phyloP scores from a whole-genome alignment of 2,888 invertebrate genomes.

The Caradrina kadenii region DNA sequence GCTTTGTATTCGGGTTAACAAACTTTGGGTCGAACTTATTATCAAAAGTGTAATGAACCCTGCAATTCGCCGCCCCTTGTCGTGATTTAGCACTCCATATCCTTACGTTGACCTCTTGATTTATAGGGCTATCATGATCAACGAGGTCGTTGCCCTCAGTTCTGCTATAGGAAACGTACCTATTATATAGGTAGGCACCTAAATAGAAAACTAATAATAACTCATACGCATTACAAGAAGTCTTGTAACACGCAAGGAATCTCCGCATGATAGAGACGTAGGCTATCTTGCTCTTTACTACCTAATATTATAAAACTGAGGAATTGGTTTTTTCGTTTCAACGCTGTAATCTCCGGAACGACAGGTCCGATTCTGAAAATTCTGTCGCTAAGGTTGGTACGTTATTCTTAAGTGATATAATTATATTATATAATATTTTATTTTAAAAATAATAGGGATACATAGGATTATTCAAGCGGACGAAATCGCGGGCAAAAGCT shows the following conservation, averaged over 20 bases:
- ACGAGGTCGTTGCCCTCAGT: slow-evolving; percentile 32
- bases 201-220: neutral
- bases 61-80: slow-evolving; percentile 18
- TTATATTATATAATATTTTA: too few species aligned
- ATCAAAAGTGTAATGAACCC: slow-evolving; percentile 32
- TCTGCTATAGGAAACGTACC: neutral
- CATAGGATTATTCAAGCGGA: too few species aligned
- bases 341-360: too few species aligned
- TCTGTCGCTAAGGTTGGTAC: too few species aligned
- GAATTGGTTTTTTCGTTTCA: too few species aligned
- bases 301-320: too few species aligned
- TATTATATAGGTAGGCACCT: neutral
- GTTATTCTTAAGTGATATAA: too few species aligned
- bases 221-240: too few species aligned
- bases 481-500: too few species aligned
- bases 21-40: slow-evolving; percentile 27
- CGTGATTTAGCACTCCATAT: slow-evolving; percentile 42
- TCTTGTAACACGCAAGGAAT: slow-evolving; percentile 1
- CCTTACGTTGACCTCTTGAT: slow-evolving; percentile 32
- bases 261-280: too few species aligned
- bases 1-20: slow-evolving; percentile 26
- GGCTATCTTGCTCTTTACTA: too few species aligned
- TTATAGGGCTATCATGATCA: slow-evolving; percentile 19
- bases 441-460: too few species aligned
- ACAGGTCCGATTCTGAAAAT: neutral